A percentile compares a stretch with the other conserved stretches of the same genome.
phyloP scores from a whole-genome alignment of 2,888 invertebrate species.

The Metellina segmentata region DNA sequence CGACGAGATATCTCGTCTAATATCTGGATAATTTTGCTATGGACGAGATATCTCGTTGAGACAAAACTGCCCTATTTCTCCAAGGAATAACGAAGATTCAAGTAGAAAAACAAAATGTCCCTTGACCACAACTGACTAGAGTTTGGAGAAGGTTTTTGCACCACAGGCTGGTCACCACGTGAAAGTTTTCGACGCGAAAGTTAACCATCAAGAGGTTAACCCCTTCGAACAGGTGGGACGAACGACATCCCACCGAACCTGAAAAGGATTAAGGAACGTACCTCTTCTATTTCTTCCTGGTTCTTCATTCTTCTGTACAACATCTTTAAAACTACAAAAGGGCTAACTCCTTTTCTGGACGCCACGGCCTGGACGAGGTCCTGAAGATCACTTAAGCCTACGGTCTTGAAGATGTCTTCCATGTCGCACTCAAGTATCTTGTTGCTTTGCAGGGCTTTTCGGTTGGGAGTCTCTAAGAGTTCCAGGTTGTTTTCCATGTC shows the following conservation, averaged over 20 bases:
- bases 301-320: conserved; percentile 54
- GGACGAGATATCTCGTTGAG: too few relatives aligned
- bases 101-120: too few relatives aligned
- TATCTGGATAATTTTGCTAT: not conserved
- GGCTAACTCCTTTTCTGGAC: conserved; percentile 29
- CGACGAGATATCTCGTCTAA: too few relatives aligned
- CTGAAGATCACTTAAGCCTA: conserved; percentile 52
- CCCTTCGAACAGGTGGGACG: not conserved
- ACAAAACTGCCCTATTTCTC: too few relatives aligned
- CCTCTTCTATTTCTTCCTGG: conserved; percentile 58
- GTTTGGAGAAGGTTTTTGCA: too few relatives aligned
- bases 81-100: too few relatives aligned
- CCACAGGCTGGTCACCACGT: too few relatives aligned
- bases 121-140: too few relatives aligned
- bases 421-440: conserved; percentile 42
- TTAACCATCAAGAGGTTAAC: not conserved
- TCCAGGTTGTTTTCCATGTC: conserved; percentile 46
- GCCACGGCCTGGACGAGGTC: conserved; percentile 54
- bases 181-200: too few relatives aligned
- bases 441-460: conserved; percentile 36
- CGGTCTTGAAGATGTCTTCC: conserved; percentile 34
- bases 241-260: too few relatives aligned
- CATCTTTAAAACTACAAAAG: conserved; percentile 44
- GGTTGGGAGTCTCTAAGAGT: not conserved
- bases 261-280: not conserved